Percentiles rank a stretch among this genome's conserved stretches.
phyloP scores from a whole-genome alignment of 2,797 vertebrate genomes.

The Urocyon cinereoargenteus region DNA sequence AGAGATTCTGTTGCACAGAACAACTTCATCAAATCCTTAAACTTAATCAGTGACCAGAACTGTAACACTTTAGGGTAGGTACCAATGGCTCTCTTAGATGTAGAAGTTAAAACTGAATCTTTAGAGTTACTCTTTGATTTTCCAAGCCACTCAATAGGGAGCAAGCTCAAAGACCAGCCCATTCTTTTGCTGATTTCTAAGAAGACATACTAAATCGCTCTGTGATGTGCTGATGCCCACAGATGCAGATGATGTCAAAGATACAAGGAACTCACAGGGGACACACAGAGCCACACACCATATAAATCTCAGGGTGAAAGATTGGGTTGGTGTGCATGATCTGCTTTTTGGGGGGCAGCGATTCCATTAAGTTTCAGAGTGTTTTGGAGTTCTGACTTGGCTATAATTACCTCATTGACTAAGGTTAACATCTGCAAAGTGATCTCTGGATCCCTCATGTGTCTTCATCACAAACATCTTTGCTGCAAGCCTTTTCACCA shows the following conservation, averaged over 20 bases:
- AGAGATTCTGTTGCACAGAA: neutral
- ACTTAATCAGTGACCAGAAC: neutral
- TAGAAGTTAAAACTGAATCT: neutral
- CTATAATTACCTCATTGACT: neutral
- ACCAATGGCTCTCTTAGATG: neutral
- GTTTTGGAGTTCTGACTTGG: too few relatives aligned
- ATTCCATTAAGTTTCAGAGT: neutral
- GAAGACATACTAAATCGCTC: neutral
- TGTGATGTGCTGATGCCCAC: neutral
- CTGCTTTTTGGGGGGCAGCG: fast-evolving
- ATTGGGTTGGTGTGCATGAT: too few relatives aligned
- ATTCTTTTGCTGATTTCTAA: neutral
- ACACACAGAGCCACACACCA: fast-evolving
- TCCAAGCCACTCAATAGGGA: neutral
- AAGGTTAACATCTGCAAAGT: neutral
- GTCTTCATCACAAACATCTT: neutral
- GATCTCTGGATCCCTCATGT: neutral
- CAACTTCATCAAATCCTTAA: neutral
- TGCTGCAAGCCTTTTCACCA: neutral
- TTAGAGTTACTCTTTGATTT: neutral
- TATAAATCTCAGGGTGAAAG: fast-evolving
- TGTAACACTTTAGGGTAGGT: neutral
- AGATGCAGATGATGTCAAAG: neutral
- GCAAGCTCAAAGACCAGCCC: neutral
- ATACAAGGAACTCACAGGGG: fast-evolving